Evolutionary conservation across 2,888 invertebrate genomes (phyloP), one percentile per base, ranked within the genome.

Genomic region (Cataglyphis rosenhaueri): DNA sequence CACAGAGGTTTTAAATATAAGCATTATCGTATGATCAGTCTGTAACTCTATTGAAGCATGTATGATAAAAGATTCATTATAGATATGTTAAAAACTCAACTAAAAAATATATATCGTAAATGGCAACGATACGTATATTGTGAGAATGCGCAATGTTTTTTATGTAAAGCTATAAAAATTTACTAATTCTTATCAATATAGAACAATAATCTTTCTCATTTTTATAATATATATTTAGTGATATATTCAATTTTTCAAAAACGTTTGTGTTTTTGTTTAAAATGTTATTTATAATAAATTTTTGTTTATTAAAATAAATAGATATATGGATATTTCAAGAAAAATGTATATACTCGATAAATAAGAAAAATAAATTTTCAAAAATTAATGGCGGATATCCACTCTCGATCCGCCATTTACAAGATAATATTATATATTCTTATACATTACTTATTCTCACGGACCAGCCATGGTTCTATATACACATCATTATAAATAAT

Each of bases 401-500:
- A 52, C 10, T 75, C 29, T 48, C 15, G 21, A 75, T 35, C 1
- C 8, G 10, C n/a, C 6, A 35, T 35, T 76, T 38, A 21, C 0
- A 66, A 66, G 25, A 66, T 64, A 75, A 52, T 74, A 61, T 32
- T 65, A 12, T 57, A 55, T 66, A 48, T 71, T 10, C 44, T 66
- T 38, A 65, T 66, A 71, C 66, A 25, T 85, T 68, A 35, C 29
- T 70, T 44, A 52, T 55, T 78, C 57, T 81, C 68, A 86, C 86
- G 82, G 85, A 52, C 87, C 76, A 87, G 84, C 87, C 82, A 82
- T 85, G 84, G 25, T 25, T 87, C 29, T 55, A 75, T 44, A 21
- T 66, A 57, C 21, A 18, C 35, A 41, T n/a, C 21, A 70, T 64
- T 65, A 64, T 71, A 84, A 85, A 85, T 84, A 83, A 81, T 87